These are phyloP conservation scores for Sphenodon punctatus DNA, from an alignment of 2,797 vertebrate genomes.

Conservation along the genomic window DNA sequence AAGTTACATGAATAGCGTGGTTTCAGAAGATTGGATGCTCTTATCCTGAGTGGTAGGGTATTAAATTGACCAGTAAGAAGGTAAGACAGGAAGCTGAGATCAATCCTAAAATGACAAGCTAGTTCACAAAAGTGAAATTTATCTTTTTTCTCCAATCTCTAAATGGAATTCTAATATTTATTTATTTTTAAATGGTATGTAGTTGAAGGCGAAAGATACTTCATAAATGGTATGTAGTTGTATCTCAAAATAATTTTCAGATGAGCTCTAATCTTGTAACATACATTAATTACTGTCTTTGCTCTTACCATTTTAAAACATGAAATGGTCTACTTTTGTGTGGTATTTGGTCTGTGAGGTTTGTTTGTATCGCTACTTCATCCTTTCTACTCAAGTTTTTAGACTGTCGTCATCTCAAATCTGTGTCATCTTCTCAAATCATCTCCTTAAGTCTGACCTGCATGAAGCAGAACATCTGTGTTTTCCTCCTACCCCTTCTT, in stretches of 20 bases:
- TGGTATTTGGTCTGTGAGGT: too few relatives aligned
- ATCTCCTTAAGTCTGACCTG: background rate
- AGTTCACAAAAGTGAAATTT: background rate
- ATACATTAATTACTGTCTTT: too few relatives aligned
- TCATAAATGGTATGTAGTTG: too few relatives aligned
- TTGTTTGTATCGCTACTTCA: background rate
- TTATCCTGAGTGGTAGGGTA: background rate
- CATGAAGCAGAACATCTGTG: background rate
- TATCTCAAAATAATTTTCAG: too few relatives aligned
- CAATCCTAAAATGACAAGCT: background rate
- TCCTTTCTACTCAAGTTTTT: background rate
- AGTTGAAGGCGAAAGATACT: too few relatives aligned
- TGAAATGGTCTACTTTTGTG: too few relatives aligned
- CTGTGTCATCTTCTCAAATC: too few relatives aligned
- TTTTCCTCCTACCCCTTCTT: background rate
- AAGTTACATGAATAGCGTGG: too few relatives aligned
- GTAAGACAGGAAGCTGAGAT: background rate
- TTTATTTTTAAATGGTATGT: too few relatives aligned
- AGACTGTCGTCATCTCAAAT: background rate
- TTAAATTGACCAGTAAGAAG: background rate
- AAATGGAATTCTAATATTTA: too few relatives aligned
- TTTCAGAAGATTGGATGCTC: background rate
- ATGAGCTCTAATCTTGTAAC: too few relatives aligned
- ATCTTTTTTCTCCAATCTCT: background rate
- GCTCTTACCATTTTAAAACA: too few relatives aligned